phyloP scores from a whole-genome alignment of 2,113 vertebrate species.

The Panthera uncia region DNA sequence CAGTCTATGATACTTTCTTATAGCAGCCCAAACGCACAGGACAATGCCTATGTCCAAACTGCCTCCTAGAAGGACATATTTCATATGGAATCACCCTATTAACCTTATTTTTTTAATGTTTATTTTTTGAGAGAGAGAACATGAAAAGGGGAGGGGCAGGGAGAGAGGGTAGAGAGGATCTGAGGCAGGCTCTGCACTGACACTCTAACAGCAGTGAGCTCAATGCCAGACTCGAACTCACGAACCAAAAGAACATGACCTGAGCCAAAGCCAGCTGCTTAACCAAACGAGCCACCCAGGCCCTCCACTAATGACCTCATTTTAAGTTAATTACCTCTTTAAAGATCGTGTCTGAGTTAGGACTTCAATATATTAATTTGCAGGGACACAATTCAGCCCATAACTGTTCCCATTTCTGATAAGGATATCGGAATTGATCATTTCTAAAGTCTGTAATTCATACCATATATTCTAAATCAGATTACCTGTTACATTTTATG shows the following conservation, averaged over 20 bases:
- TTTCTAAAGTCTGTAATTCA: slow-evolving; percentile 26
- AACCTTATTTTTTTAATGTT: background rate
- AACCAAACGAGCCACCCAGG: no score
- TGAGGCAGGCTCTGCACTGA: no score
- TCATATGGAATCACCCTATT: background rate
- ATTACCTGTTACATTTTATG: slow-evolving; percentile 18
- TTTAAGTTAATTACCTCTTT: slow-evolving; percentile 17
- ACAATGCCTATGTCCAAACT: background rate
- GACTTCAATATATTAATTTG: background rate
- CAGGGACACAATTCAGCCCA: background rate
- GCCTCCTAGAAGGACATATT: background rate
- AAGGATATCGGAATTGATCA: background rate
- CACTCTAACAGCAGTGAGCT: no score
- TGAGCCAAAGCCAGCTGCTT: no score
- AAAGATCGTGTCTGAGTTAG: background rate
- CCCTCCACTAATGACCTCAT: background rate
- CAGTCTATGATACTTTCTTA: background rate
- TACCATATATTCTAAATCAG: background rate
- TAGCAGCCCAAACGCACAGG: background rate
- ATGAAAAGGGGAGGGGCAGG: no score
- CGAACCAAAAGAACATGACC: no score
- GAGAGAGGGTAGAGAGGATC: no score
- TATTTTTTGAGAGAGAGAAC: no score
- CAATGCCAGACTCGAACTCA: no score
- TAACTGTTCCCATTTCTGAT: background rate